Conservation (phyloP, 2,113 vertebrate genomes). For the Vanacampus margaritifer region DNA sequence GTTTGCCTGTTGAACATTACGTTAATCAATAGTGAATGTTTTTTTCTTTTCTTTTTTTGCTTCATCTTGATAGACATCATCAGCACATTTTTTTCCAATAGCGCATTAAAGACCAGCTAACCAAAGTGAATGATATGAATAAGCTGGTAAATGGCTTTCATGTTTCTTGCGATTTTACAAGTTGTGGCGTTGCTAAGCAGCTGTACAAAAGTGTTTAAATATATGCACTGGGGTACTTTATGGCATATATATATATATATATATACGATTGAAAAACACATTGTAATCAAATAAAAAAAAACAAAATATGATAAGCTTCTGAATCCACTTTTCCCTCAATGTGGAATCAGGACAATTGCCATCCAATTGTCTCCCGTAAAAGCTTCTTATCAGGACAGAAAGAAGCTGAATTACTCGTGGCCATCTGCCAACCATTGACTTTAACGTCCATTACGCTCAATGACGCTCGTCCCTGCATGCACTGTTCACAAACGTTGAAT, state of each 20-base stretch:
- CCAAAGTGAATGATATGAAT: background rate
- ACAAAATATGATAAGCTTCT: background rate
- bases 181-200: background rate
- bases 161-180: background rate
- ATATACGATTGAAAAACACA: background rate
- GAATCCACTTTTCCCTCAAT: slow-evolving; percentile 16
- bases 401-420: slow-evolving; percentile 26
- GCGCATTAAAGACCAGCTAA: background rate
- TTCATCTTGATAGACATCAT: background rate
- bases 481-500: background rate
- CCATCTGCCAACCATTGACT: slow-evolving; percentile 50
- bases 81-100: background rate
- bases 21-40: background rate
- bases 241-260: no score
- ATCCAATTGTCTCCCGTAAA: slow-evolving; percentile 28
- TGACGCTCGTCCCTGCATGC: slow-evolving; percentile 13
- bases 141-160: background rate
- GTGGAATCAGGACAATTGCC: slow-evolving; percentile 11
- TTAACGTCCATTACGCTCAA: slow-evolving; percentile 37
- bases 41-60: background rate
- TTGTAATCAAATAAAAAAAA: background rate
- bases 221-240: no score
- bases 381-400: slow-evolving; percentile 40
- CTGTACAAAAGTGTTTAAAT: no score
- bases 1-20: background rate